phyloP scores from a whole-genome alignment of 2,888 invertebrate genomes.

The Sarcophaga subvicina region DNA sequence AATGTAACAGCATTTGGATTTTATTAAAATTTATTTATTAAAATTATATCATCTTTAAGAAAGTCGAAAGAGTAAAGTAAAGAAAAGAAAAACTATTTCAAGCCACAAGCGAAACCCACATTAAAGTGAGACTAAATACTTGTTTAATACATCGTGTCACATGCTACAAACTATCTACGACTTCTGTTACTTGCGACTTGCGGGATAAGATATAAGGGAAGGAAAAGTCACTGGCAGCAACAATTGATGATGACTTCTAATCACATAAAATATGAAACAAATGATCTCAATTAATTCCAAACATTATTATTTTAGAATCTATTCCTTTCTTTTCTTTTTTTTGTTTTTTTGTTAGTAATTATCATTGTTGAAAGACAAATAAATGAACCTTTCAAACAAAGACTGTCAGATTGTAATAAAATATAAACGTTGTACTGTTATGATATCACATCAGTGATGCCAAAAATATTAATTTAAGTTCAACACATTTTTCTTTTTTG shows the following conservation, averaged over 20 bases:
- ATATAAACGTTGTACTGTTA: constrained; percentile 14
- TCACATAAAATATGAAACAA: constrained; percentile 62
- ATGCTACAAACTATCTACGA: constrained; percentile 27
- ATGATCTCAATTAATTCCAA: constrained; percentile 60
- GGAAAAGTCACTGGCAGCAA: neutral
- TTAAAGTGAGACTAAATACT: constrained; percentile 29
- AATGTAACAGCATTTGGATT: constrained; percentile 61
- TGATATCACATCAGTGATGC: constrained; percentile 2
- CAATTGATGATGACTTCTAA: constrained; percentile 33
- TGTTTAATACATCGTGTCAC: constrained; percentile 16
- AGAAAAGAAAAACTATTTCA: constrained; percentile 1
- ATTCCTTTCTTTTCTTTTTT: neutral
- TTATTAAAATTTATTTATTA: constrained; percentile 67
- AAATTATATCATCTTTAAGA: constrained; percentile 57
- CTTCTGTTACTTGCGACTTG: constrained; percentile 7
- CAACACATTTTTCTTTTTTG: too few species aligned
- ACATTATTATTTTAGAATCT: constrained; percentile 38
- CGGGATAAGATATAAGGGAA: neutral
- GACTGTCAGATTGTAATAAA: constrained; percentile 30
- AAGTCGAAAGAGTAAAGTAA: constrained; percentile 19
- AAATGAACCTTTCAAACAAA: constrained; percentile 28
- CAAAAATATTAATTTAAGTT: neutral
- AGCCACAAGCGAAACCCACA: constrained; percentile 35
- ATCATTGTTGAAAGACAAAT: neutral
- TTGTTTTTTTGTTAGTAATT: neutral